These are phyloP conservation scores for Pristionchus pacificus DNA, from an alignment of 1,140 invertebrate genomes.

Conservation along the genomic window DNA sequence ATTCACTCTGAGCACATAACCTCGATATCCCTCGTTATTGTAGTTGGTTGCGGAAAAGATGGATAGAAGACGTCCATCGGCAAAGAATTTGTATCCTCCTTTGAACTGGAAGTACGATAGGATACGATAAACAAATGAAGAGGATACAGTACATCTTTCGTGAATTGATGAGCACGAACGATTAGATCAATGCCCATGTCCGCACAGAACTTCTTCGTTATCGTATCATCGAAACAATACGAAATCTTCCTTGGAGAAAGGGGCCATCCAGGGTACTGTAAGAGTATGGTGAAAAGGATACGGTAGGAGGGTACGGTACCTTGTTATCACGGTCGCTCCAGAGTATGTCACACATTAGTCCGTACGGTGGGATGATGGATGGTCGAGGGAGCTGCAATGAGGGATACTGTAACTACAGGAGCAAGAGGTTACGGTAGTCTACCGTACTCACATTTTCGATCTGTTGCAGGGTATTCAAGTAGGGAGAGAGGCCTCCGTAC, in stretches of 20 bases:
- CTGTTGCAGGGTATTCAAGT: slow-evolving; percentile 84
- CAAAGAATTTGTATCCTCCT: slow-evolving; percentile 64
- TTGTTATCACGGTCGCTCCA: slow-evolving; percentile 82
- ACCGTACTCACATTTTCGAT: slow-evolving; percentile 61
- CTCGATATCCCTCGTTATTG: slow-evolving; percentile 23
- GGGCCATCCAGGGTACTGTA: slow-evolving; percentile 5
- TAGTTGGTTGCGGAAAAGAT: slow-evolving; percentile 41
- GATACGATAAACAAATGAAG: slow-evolving; percentile 8
- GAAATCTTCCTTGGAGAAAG: slow-evolving; percentile 36
- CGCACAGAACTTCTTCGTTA: slow-evolving; percentile 34
- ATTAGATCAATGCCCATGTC: slow-evolving; percentile 32
- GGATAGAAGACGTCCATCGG: slow-evolving; percentile 28
- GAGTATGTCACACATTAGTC: slow-evolving; percentile 97
- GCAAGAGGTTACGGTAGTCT: not conserved
- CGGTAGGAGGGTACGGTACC: not conserved
- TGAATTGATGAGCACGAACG: slow-evolving; percentile 49
- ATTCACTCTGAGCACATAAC: slow-evolving; percentile 23
- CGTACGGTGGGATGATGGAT: slow-evolving; percentile 62
- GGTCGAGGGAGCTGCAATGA: slow-evolving; percentile 37
- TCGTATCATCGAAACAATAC: slow-evolving; percentile 30
- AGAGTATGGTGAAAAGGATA: not conserved
- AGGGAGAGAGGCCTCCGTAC: slow-evolving; percentile 87
- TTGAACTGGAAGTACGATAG: too few species aligned
- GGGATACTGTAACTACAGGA: not conserved
- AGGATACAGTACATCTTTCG: not conserved